phyloP scores from a whole-genome alignment of 2,113 vertebrate genomes.

The Archocentrus centrarchus region DNA sequence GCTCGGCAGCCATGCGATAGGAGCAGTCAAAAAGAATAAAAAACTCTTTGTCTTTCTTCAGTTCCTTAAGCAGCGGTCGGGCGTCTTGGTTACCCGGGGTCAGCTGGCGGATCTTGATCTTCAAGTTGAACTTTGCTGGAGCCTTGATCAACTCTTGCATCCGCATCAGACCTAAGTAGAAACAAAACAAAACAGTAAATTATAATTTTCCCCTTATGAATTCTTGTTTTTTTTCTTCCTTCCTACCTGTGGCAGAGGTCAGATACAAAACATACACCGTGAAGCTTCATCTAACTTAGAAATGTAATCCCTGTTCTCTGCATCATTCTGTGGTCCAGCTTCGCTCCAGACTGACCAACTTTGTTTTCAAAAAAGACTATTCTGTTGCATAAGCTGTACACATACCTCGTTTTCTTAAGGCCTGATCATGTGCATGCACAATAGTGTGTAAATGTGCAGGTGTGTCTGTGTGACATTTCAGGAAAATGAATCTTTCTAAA shows the following conservation, averaged over 20 bases:
- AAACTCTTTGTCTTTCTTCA: slow-evolving; percentile 97
- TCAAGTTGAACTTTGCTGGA: slow-evolving; percentile 94
- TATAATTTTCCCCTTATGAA: background rate
- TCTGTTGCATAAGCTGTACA: background rate
- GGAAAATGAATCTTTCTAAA: slow-evolving; percentile 31
- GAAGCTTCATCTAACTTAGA: too few species aligned
- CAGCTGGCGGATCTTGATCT: slow-evolving; percentile 96
- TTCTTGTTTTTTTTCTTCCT: background rate
- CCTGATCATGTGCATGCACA: background rate
- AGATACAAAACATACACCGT: background rate
- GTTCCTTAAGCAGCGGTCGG: slow-evolving; percentile 94
- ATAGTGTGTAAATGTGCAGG: background rate
- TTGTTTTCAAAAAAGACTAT: background rate
- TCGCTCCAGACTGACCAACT: background rate
- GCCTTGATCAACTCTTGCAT: slow-evolving; percentile 99
- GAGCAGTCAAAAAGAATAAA: slow-evolving; percentile 97
- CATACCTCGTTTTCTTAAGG: background rate
- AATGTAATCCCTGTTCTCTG: background rate
- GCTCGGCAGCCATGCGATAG: slow-evolving; percentile 89
- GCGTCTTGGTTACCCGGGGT: slow-evolving; percentile 92
- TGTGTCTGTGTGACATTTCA: slow-evolving; percentile 56
- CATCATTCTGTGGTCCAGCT: background rate
- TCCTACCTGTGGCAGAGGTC: background rate
- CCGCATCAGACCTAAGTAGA: slow-evolving; percentile 91
- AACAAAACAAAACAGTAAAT: background rate